A percentile compares a stretch with the other conserved stretches of the same genome.
Conservation (phyloP, 2,797 vertebrate genomes). For the Lophotriccus pileatus region DNA sequence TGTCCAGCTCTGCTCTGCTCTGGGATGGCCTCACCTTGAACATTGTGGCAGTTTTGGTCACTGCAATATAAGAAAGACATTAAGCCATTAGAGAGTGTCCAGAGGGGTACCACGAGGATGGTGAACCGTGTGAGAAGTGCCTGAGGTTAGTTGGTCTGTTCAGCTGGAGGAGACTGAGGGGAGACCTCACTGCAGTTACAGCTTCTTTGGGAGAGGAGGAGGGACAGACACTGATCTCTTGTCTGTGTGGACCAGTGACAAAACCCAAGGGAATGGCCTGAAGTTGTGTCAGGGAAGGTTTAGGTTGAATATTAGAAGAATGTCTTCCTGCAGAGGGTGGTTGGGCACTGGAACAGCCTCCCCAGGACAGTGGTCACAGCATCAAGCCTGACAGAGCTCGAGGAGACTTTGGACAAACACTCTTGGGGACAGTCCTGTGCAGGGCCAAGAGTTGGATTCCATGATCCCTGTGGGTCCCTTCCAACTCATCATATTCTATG, state of each 20-base stretch:
- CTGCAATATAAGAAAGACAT: not conserved
- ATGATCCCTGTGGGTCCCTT: not conserved
- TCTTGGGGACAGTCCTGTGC: not conserved
- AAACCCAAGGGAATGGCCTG: not conserved
- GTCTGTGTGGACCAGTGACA: not conserved
- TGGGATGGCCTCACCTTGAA: not conserved
- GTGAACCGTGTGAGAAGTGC: not conserved
- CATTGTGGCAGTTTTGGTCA: not conserved
- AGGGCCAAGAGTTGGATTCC: not conserved
- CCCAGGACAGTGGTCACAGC: not conserved
- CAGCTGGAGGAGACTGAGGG: not conserved
- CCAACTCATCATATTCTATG: not conserved
- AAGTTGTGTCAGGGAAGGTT: not conserved
- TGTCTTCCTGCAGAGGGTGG: not conserved
- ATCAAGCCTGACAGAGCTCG: not conserved
- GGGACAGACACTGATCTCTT: not conserved
- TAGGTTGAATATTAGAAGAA: not conserved
- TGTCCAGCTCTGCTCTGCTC: not conserved
- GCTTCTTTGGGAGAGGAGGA: not conserved
- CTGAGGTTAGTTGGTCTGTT: not conserved
- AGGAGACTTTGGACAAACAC: not conserved
- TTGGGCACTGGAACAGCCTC: not conserved
- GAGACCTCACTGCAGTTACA: not conserved
- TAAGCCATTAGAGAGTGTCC: not conserved
- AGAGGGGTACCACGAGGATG: not conserved